A percentile compares a stretch with the other conserved stretches of the same genome.
Conservation (phyloP, 2,797 vertebrate genomes). For the Babyrousa celebensis region DNA sequence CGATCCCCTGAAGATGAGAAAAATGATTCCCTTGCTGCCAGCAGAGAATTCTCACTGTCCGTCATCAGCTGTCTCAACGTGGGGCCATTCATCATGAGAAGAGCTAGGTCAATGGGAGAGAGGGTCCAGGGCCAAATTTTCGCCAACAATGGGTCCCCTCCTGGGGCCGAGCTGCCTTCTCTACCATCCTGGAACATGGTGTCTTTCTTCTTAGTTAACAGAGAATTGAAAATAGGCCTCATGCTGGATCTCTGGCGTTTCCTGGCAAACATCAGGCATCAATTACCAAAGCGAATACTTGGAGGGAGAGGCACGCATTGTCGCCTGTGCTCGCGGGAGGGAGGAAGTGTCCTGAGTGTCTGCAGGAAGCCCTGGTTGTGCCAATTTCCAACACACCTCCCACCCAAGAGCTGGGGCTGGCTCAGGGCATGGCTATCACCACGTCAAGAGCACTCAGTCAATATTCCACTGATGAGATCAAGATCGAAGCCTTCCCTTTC, state of each 20-base stretch:
- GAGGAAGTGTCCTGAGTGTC: not conserved
- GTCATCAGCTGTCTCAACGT: not conserved
- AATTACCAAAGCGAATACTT: not conserved
- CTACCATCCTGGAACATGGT: not conserved
- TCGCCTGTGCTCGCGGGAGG: not conserved
- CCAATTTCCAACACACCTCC: not conserved
- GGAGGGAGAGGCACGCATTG: not conserved
- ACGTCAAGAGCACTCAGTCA: too few species aligned
- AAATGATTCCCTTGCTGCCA: not conserved
- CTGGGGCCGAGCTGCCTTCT: not conserved
- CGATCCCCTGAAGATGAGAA: not conserved
- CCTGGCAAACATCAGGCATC: not conserved
- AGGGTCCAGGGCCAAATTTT: not conserved
- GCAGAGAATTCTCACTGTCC: not conserved
- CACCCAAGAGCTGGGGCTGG: not conserved
- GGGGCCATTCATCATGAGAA: not conserved
- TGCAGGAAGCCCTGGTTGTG: not conserved
- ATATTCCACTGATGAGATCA: not conserved
- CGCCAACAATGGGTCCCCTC: not conserved
- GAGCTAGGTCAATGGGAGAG: not conserved
- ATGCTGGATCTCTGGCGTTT: not conserved
- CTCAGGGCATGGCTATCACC: not conserved
- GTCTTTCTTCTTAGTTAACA: conserved; percentile 8
- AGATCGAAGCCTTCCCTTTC: not conserved
- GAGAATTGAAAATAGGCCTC: not conserved